These are phyloP conservation scores for Hemiprocne comata DNA, from an alignment of 2,113 vertebrate species.

Conservation along the genomic window DNA sequence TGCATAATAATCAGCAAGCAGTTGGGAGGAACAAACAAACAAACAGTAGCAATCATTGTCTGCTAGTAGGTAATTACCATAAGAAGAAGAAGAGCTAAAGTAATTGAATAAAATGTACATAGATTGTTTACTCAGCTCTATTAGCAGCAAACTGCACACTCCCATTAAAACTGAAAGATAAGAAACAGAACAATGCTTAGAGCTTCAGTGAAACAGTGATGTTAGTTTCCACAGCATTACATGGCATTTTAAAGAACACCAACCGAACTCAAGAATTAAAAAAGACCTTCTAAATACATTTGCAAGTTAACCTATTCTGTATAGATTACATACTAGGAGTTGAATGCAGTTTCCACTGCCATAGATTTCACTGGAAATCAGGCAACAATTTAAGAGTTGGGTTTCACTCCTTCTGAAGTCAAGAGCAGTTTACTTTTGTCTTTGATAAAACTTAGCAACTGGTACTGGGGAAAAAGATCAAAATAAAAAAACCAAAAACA, in stretches of 20 bases:
- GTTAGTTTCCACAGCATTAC: slow-evolving; percentile 52
- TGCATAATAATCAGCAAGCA: slow-evolving; percentile 29
- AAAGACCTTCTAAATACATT: background rate
- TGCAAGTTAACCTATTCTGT: background rate
- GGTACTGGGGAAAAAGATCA: background rate
- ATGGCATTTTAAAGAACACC: background rate
- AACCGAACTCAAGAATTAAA: background rate
- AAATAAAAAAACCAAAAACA: background rate
- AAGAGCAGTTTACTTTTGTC: background rate
- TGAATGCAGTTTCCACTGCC: background rate
- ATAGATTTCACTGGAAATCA: background rate
- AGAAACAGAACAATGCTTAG: slow-evolving; percentile 24
- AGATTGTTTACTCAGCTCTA: slow-evolving; percentile 47
- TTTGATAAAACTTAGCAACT: background rate
- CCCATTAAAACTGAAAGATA: slow-evolving; percentile 30
- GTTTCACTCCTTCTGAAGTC: background rate
- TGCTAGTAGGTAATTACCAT: slow-evolving; percentile 16
- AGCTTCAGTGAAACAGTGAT: slow-evolving; percentile 27
- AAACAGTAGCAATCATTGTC: slow-evolving; percentile 41
- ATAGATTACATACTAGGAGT: background rate
- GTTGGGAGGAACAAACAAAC: slow-evolving; percentile 40
- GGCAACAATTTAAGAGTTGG: background rate
- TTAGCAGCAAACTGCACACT: background rate
- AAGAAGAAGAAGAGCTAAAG: slow-evolving; percentile 38
- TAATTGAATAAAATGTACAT: slow-evolving; percentile 54